Evolutionary conservation across 2,113 vertebrate genomes (phyloP).

Genomic region (Archocentrus centrarchus): DNA sequence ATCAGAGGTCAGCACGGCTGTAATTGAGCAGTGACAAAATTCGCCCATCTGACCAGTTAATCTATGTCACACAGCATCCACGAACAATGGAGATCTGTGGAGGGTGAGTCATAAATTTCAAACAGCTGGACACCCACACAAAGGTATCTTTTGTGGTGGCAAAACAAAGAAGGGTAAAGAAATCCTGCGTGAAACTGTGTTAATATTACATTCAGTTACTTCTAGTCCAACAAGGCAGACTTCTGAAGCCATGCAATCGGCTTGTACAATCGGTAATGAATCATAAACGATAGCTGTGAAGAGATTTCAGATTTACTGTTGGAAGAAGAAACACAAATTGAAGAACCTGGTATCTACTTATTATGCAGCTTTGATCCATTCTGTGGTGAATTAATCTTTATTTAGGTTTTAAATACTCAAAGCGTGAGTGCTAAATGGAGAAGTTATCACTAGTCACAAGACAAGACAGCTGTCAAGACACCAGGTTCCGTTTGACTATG

Average conservation of each 20-base stretch:
- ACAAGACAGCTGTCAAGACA: conserved; percentile 14
- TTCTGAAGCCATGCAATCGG: neutral
- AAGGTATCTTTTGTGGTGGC: conserved; percentile 51
- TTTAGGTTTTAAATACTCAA: neutral
- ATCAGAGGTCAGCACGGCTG: neutral
- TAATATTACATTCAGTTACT: conserved; percentile 21
- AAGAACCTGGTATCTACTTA: neutral
- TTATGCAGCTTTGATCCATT: neutral
- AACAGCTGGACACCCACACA: conserved; percentile 53
- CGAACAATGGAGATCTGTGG: conserved; percentile 38
- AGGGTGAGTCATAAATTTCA: conserved; percentile 35
- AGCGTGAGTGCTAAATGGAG: conserved; percentile 12
- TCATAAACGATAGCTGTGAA: too few species aligned
- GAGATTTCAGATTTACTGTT: neutral
- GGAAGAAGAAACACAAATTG: neutral
- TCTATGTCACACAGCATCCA: conserved; percentile 1
- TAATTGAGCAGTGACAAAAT: neutral
- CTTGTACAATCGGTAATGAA: too few species aligned
- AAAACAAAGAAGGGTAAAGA: conserved; percentile 52
- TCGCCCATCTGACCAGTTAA: neutral
- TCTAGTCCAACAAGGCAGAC: conserved; percentile 6
- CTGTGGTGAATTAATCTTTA: neutral
- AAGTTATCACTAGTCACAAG: conserved; percentile 35
- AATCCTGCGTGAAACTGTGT: conserved; percentile 6
- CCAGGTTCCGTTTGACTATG: conserved; percentile 5